Percentiles rank a stretch among this genome's conserved stretches.
These are phyloP conservation scores for Chloebia gouldiae DNA, from an alignment of 2,113 vertebrate species.

Conservation along the genomic window DNA sequence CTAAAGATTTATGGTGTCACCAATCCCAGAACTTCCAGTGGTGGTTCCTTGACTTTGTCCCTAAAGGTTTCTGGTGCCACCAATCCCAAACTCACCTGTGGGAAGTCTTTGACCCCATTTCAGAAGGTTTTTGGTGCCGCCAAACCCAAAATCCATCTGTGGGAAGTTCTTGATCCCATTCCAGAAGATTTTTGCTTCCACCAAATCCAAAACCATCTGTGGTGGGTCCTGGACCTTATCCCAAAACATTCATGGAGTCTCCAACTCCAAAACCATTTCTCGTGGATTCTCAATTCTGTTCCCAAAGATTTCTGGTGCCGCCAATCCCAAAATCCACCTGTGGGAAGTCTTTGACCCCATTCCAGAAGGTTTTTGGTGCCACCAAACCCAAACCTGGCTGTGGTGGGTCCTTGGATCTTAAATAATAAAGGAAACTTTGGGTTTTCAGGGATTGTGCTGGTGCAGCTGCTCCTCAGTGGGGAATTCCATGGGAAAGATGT, in stretches of 20 bases:
- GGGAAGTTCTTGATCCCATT: background rate
- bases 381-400: background rate
- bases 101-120: background rate
- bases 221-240: background rate
- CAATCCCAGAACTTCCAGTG: background rate
- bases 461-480: background rate
- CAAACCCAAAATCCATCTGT: too few species aligned
- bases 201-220: background rate
- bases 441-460: background rate
- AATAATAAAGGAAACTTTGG: accelerated
- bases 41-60: background rate
- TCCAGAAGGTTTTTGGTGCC: background rate
- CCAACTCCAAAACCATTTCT: too few species aligned
- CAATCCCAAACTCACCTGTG: background rate
- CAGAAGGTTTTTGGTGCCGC: background rate
- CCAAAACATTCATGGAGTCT: too few species aligned
- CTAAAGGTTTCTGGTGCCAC: background rate
- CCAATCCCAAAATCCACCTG: background rate
- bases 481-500: background rate
- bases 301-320: background rate
- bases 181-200: background rate
- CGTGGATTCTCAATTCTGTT: too few species aligned
- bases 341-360: background rate
- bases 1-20: background rate
- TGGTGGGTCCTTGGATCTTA: background rate